Percentiles rank a stretch among this genome's conserved stretches.
Evolutionary conservation across 30 jellyfish, hydroid and myxozoan genomes (phyloP).

Genomic region (Catostylus mosaicus): DNA sequence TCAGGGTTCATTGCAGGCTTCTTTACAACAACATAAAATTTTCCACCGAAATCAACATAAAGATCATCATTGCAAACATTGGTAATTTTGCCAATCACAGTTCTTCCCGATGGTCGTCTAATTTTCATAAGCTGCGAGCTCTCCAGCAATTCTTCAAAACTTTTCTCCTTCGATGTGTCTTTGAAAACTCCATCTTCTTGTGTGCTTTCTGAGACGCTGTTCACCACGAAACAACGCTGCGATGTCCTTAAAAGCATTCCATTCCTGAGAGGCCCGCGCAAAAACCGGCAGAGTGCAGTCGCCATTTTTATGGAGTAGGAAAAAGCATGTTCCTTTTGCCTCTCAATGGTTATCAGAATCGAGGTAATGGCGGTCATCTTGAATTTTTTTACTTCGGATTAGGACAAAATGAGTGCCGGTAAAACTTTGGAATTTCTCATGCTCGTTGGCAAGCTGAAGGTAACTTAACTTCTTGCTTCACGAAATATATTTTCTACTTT

Average conservation of each 20-base stretch:
- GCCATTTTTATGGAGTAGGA: not conserved
- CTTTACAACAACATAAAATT: slow-evolving; percentile 83
- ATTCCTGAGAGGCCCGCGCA: not conserved
- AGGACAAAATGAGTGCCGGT: slow-evolving; percentile 3
- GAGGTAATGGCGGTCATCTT: slow-evolving; percentile 1
- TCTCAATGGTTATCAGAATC: not conserved
- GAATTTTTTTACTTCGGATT: not conserved
- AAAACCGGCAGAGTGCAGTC: not conserved
- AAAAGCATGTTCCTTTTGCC: not conserved
- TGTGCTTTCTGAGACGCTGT: not conserved
- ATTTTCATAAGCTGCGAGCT: slow-evolving; percentile 78
- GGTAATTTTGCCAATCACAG: slow-evolving; percentile 73
- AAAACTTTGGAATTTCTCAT: slow-evolving; percentile 40
- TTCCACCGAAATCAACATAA: slow-evolving; percentile 90
- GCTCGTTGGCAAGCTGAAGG: slow-evolving; percentile 71
- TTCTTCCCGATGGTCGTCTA: slow-evolving; percentile 75
- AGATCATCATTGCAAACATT: slow-evolving; percentile 83
- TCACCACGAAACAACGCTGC: not conserved
- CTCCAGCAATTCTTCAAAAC: slow-evolving; percentile 76
- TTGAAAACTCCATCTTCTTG: not conserved
- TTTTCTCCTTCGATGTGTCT: not conserved
- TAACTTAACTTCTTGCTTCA: not conserved
- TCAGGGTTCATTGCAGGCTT: slow-evolving; percentile 60
- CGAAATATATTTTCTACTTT: not conserved
- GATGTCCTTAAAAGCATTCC: not conserved